A percentile compares a stretch with the other conserved stretches of the same genome.
Evolutionary conservation across 2,888 invertebrate genomes (phyloP).

Genomic region (Lasioglossum zephyrum): DNA sequence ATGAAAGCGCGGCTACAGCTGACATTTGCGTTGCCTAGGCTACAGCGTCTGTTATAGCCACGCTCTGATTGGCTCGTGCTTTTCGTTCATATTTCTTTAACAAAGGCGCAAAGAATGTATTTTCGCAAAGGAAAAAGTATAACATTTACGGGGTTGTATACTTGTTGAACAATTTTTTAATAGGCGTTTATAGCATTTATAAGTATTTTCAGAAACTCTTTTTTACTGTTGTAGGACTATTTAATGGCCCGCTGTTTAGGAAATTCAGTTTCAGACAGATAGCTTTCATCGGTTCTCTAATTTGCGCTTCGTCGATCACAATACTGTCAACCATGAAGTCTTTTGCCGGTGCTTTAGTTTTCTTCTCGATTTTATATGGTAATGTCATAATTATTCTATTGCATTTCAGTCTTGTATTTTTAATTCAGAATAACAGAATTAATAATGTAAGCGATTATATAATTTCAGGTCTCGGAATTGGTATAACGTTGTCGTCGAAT

Average conservation of each 20-base stretch:
- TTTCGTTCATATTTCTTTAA: too few relatives aligned
- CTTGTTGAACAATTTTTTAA: neutral
- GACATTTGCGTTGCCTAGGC: too few relatives aligned
- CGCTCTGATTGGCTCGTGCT: too few relatives aligned
- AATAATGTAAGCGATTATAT: neutral
- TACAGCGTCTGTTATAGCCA: too few relatives aligned
- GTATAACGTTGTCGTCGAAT: slow-evolving; percentile 87
- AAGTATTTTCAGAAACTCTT: neutral
- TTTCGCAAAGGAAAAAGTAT: too few relatives aligned
- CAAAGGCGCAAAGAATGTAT: too few relatives aligned
- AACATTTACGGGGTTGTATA: too few relatives aligned
- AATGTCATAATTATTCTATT: slow-evolving; percentile 68
- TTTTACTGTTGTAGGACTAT: slow-evolving; percentile 87
- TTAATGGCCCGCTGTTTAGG: slow-evolving; percentile 88
- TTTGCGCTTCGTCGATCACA: slow-evolving; percentile 86
- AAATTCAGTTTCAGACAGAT: slow-evolving; percentile 88
- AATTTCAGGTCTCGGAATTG: slow-evolving; percentile 87
- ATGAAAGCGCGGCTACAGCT: too few relatives aligned
- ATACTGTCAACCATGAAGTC: slow-evolving; percentile 87
- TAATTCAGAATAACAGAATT: too few relatives aligned
- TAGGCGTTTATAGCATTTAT: neutral
- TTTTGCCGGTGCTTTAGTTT: slow-evolving; percentile 87
- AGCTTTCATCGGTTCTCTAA: slow-evolving; percentile 86
- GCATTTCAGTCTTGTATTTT: neutral
- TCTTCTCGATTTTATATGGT: slow-evolving; percentile 90